Evolutionary conservation across 2,797 vertebrate species (phyloP), one percentile per base, ranked within the genome.

Genomic region (Stomatorhinus walkeri): DNA sequence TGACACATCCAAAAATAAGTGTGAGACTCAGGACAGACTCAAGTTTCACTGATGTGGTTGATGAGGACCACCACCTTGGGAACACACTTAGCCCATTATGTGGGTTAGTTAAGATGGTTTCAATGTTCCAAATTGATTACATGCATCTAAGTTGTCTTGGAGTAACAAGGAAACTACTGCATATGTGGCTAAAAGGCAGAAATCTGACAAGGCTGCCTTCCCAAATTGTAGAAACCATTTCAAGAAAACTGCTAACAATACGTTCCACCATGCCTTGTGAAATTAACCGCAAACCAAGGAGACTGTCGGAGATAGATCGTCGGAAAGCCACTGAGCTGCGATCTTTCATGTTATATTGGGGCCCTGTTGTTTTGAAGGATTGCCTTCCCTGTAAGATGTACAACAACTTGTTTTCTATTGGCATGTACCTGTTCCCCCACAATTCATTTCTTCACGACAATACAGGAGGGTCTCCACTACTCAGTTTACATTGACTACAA

Each of bases 391-490:
- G 54, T 88, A 84, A 89, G 36, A 3, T 91, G 6, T 88, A 89
- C 68, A 87, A 91, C 48, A 90, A 90, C n/a, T 89, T 91, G 76
- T 90, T 91, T 89, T 89, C 87, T 46, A 87, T 91, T 49, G 89
- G 51, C 28, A 89, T 89, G 90, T 64, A 72, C 76, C 36, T 91
- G 19, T 59, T 59, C 89, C 90, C 48, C 88, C 3, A 85, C 88
- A 90, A 72, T 90, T 90, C 46, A 89, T 5, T 87, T 52, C 22
- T 76, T 36, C 86, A 32, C 56, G 68, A 88, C 88, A 89, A 59
- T 90, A 90, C 88, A 88, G 7, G 14, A 90, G 88, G 81, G 87
- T 90, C 4, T 88, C 87, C 79, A 88, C 76, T 86, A 32, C 72
- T 89, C 79, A 5, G 8, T 90, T 90, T 86, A 90, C 79, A 49